These are phyloP conservation scores for Odontamblyopus lacepedii DNA, from an alignment of 2,797 vertebrate genomes.

Conservation along the genomic window DNA sequence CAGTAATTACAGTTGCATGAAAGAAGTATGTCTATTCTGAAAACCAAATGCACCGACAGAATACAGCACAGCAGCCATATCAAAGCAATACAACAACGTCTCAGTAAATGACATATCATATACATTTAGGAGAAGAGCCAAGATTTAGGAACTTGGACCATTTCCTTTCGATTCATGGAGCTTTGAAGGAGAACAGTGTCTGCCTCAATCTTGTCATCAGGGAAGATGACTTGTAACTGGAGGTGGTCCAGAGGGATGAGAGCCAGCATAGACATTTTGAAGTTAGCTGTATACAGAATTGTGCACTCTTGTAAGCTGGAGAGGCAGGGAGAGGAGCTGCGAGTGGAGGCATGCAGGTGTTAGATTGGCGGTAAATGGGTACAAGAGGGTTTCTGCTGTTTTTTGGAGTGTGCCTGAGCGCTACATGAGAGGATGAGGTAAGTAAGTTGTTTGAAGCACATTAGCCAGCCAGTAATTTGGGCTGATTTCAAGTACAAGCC, in stretches of 20 bases:
- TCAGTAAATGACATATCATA: neutral
- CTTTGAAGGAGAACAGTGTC: constrained; percentile 13
- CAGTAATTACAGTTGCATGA: neutral
- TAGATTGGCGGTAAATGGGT: constrained; percentile 16
- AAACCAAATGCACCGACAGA: neutral
- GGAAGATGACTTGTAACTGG: constrained; percentile 21
- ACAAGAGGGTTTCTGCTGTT: constrained; percentile 27
- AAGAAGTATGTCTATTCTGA: neutral
- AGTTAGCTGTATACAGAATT: neutral
- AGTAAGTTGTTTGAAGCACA: constrained; percentile 57
- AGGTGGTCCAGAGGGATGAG: constrained; percentile 19
- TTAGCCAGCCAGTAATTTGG: constrained; percentile 54
- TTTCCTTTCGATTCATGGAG: constrained; percentile 8
- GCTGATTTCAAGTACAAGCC: constrained; percentile 57
- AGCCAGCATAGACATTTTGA: neutral
- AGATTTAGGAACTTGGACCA: constrained; percentile 1
- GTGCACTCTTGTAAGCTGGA: constrained; percentile 2
- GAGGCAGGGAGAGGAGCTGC: neutral
- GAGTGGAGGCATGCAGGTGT: constrained; percentile 13
- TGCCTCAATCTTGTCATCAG: constrained; percentile 20
- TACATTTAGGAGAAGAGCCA: neutral
- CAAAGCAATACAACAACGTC: neutral
- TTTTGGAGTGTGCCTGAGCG: constrained; percentile 19
- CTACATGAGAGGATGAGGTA: constrained; percentile 43
- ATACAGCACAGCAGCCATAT: too few species aligned